phyloP scores from a whole-genome alignment of 2,888 invertebrate species.

The Xestia c-nigrum region DNA sequence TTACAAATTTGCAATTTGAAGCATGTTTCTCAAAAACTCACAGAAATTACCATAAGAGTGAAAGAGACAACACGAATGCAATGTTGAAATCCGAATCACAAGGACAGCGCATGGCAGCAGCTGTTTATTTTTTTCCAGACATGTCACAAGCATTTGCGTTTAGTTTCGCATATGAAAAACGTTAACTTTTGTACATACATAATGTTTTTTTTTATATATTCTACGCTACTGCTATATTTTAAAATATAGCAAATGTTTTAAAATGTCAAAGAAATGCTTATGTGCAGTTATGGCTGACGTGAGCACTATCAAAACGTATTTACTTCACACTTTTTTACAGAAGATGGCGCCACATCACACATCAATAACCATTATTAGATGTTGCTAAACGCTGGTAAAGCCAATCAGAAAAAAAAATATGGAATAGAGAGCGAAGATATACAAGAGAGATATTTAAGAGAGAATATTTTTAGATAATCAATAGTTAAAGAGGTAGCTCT shows the following conservation, averaged over 20 bases:
- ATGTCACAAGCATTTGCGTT: constrained; percentile 55
- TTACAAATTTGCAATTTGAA: constrained; percentile 25
- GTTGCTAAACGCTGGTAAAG: constrained; percentile 5
- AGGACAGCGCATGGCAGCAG: constrained; percentile 56
- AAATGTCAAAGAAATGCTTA: neutral
- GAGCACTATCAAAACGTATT: constrained; percentile 21
- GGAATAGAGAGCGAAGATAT: neutral
- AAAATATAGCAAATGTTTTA: neutral
- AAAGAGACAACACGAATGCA: constrained; percentile 54
- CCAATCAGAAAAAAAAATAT: neutral
- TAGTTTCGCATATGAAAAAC: constrained; percentile 27
- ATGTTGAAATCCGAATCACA: constrained; percentile 41
- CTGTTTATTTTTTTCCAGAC: constrained; percentile 60
- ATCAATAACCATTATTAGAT: constrained; percentile 25
- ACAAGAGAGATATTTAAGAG: neutral
- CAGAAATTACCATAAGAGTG: constrained; percentile 18
- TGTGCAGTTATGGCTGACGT: neutral
- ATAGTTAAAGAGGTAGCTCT: neutral
- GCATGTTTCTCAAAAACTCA: constrained; percentile 24
- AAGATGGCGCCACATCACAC: constrained; percentile 34
- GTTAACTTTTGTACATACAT: neutral
- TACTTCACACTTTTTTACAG: neutral
- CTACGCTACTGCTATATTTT: fast-evolving
- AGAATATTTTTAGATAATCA: no score
- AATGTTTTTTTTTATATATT: neutral